A percentile compares a stretch with the other conserved stretches of the same genome.
Evolutionary conservation across 2,797 vertebrate genomes (phyloP).

Genomic region (Pseudochaenichthys georgianus): DNA sequence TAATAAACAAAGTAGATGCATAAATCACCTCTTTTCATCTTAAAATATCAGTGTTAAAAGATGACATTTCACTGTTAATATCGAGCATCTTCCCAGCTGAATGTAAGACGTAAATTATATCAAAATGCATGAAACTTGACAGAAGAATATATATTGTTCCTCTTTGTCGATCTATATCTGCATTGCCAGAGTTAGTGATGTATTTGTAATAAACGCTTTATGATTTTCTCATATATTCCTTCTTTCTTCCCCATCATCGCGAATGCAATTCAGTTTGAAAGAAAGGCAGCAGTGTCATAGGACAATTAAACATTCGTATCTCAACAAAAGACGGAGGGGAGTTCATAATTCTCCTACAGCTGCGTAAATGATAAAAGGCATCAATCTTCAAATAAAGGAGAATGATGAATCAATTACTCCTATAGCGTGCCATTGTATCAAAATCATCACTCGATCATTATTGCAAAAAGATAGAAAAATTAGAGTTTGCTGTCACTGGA

Average conservation of each 20-base stretch:
- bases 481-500: neutral
- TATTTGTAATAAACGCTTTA: neutral
- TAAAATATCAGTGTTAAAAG: neutral
- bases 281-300: neutral
- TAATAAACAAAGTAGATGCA: slow-evolving; percentile 17
- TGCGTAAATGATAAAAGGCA: slow-evolving; percentile 13
- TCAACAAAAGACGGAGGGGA: neutral
- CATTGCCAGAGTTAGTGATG: neutral
- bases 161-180: neutral
- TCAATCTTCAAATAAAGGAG: slow-evolving; percentile 14
- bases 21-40: neutral
- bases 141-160: neutral
- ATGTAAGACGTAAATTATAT: neutral
- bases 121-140: neutral
- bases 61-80: neutral
- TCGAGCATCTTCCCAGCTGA: neutral
- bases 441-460: neutral
- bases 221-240: slow-evolving; percentile 1
- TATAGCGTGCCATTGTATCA: neutral
- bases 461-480: neutral
- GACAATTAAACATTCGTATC: slow-evolving; percentile 11
- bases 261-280: neutral
- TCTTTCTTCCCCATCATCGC: neutral
- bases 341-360: slow-evolving; percentile 4
- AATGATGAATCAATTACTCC: slow-evolving; percentile 6